Evolutionary conservation across 2,888 invertebrate genomes (phyloP).

Genomic region (Drosophila melanosoma): DNA sequence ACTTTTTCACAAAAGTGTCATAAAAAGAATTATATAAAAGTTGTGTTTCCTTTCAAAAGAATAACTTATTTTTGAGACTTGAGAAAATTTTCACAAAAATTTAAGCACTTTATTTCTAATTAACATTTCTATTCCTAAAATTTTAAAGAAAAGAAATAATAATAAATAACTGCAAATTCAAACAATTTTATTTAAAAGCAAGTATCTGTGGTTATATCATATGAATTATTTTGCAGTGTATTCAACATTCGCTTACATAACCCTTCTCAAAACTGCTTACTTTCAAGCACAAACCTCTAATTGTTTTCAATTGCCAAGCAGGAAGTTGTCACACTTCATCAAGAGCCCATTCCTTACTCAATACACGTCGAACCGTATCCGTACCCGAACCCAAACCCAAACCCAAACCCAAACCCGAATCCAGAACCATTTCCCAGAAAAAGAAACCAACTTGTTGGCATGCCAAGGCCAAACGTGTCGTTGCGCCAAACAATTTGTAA

Average conservation of each 20-base stretch:
- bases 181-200: background rate
- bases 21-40: background rate
- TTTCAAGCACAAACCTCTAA: background rate
- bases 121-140: background rate
- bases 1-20: background rate
- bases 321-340: slow-evolving; percentile 52
- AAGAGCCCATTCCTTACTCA: slow-evolving; percentile 19
- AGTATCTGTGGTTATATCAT: background rate
- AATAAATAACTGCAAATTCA: background rate
- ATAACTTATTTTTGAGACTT: background rate
- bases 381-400: background rate
- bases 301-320: slow-evolving; percentile 32
- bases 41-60: background rate
- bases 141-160: background rate
- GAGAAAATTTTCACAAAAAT: background rate
- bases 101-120: background rate
- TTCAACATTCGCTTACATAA: background rate
- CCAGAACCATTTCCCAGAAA: slow-evolving; percentile 35
- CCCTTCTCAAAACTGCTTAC: background rate
- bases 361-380: slow-evolving; percentile 25
- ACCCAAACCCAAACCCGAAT: background rate
- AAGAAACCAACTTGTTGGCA: slow-evolving; percentile 39
- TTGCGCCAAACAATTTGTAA: slow-evolving; percentile 76
- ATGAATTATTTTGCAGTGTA: background rate
- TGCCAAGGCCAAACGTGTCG: slow-evolving; percentile 47